phyloP scores from a whole-genome alignment of 2,797 vertebrate species.

The Carcharodon carcharias region DNA sequence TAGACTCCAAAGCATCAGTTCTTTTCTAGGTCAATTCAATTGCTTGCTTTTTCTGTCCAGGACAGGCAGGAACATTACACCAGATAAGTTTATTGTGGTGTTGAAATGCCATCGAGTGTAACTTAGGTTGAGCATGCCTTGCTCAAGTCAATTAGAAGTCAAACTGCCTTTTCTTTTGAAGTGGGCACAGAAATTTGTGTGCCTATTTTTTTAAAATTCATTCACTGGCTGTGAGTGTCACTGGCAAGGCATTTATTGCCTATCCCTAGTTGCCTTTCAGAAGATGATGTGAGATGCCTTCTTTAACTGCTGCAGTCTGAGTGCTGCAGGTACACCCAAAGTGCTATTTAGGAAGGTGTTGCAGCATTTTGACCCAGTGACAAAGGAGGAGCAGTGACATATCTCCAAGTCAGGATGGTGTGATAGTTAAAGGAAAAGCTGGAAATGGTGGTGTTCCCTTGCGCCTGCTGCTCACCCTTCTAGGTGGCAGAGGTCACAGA shows the following conservation, averaged over 20 bases:
- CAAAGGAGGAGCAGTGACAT: too few relatives aligned
- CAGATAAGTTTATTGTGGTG: not conserved
- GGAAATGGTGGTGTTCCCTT: not conserved
- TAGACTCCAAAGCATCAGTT: not conserved
- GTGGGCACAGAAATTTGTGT: not conserved
- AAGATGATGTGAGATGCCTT: not conserved
- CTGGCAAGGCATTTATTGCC: not conserved
- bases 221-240: not conserved
- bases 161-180: not conserved
- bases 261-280: not conserved
- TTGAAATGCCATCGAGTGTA: not conserved
- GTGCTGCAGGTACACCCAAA: too few relatives aligned
- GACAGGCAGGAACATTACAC: not conserved
- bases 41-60: not conserved
- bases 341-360: not conserved
- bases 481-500: not conserved
- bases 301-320: not conserved
- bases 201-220: not conserved
- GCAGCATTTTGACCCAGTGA: not conserved
- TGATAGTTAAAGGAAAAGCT: too few relatives aligned
- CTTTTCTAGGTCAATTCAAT: not conserved
- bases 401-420: too few relatives aligned
- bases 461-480: not conserved
- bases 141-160: not conserved
- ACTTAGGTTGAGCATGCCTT: not conserved